Evolutionary conservation across 30 jellyfish, hydroid and myxozoan genomes (phyloP).

Genomic region (Pelagia noctiluca): DNA sequence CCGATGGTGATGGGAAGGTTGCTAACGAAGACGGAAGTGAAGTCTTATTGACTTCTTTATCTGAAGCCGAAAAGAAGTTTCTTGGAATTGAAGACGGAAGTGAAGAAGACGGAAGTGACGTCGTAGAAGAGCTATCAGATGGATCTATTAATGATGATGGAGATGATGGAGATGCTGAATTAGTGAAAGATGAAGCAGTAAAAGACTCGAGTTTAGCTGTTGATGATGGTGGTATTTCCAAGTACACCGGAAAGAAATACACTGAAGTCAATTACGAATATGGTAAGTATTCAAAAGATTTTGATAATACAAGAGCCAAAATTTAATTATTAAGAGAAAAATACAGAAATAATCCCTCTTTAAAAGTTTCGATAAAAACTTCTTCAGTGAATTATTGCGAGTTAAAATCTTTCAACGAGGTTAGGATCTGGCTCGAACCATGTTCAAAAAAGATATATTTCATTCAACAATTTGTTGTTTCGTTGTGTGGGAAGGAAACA

Average conservation of each 20-base stretch:
- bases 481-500: too few relatives aligned
- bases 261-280: conserved; percentile 58
- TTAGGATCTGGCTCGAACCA: too few relatives aligned
- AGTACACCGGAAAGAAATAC: neutral
- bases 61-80: conserved; percentile 68
- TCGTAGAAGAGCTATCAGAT: neutral
- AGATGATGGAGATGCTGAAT: conserved; percentile 10
- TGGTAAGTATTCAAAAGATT: conserved; percentile 14
- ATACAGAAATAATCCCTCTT: too few relatives aligned
- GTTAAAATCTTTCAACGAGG: too few relatives aligned
- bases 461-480: too few relatives aligned
- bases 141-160: neutral
- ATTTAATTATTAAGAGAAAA: too few relatives aligned
- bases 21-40: conserved; percentile 22
- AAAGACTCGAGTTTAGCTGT: neutral
- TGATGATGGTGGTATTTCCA: neutral
- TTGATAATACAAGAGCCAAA: neutral
- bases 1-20: conserved; percentile 23
- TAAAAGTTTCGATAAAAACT: too few relatives aligned
- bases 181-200: neutral
- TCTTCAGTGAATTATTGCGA: too few relatives aligned
- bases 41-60: conserved; percentile 42
- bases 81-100: conserved; percentile 49
- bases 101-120: conserved; percentile 20
- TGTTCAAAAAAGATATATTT: too few relatives aligned